Base-by-base conservation (phyloP, 2,113 vertebrate genomes). In the Myanophis thanlyinensis region DNA sequence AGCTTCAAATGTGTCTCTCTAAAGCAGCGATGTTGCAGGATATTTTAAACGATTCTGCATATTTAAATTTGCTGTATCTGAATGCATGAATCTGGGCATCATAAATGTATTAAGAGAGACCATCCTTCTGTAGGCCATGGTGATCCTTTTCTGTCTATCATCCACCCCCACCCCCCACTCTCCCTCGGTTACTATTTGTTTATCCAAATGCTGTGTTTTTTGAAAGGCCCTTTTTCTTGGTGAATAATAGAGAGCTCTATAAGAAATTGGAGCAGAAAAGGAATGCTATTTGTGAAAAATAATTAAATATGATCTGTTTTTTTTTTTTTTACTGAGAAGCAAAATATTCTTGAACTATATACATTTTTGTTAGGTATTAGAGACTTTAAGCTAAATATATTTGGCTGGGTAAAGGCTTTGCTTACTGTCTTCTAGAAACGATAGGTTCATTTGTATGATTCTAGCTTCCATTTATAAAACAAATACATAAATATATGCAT, bases 191-290 rank as follows among this genome's bases (percentile, higher is more conserved):
- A 89, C 94, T 97, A 97, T 97, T 97, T 98, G 96, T 97, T 97
- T 97, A 97, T 97, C 96, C 94, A 87, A 49, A 91, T 87, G 94
- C 96, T 96, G 96, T 95, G 95, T 97, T 80, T 97, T 96, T 96
- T 98, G 94, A 97, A 97, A 97, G 98, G 97, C 97, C 97, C 97
- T 94, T 97, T 94, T 98, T 96, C 97, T 91, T 96, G 94, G 94
- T 95, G 95, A 97, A 97, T 97, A 97, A 95, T 95, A 97, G 96
- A 92, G 95, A 96, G 93, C 94, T 92, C 94, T 87, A 94, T 9
- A 54, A 94, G 95, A 95, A 89, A 97, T 95, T 89, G 95, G 95
- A 96, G 91, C 94, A 44, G 92, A 93, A 93, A 51, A 94, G 92
- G 96, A 97, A 95, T 94, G 90, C 92, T 95, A 54, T 96, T 96